phyloP scores from a whole-genome alignment of 2,888 invertebrate species.

The Biston betularia region DNA sequence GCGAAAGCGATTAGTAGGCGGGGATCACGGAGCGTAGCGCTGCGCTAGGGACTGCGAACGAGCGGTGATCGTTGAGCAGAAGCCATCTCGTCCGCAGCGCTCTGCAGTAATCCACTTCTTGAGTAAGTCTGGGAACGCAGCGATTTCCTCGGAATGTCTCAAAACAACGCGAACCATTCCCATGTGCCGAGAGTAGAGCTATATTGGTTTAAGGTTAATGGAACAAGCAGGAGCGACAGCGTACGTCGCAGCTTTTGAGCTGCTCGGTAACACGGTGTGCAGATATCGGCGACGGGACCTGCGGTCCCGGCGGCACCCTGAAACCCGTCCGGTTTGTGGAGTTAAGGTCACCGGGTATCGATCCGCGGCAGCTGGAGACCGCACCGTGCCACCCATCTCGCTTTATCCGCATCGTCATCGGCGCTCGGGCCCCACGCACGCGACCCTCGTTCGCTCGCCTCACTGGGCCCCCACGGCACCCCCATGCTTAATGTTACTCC shows the following conservation, averaged over 20 bases:
- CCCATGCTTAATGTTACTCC: slow-evolving; percentile 35
- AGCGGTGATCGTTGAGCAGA: not conserved
- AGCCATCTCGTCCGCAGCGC: not conserved
- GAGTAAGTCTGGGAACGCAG: not conserved
- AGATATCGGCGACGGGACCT: not conserved
- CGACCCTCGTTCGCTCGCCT: slow-evolving; percentile 14
- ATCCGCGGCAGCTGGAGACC: slow-evolving; percentile 75
- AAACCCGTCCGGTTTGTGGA: slow-evolving; percentile 59
- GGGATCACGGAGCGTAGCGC: no score
- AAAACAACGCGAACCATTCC: slow-evolving; percentile 7
- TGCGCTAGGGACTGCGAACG: not conserved
- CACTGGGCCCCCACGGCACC: not conserved
- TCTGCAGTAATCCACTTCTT: not conserved
- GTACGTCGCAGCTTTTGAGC: not conserved
- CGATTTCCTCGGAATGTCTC: slow-evolving; percentile 12
- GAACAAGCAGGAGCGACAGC: not conserved
- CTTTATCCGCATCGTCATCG: slow-evolving; percentile 51
- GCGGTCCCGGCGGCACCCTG: slow-evolving; percentile 36
- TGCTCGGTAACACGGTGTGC: not conserved
- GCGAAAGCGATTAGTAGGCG: not conserved
- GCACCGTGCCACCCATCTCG: slow-evolving; percentile 59
- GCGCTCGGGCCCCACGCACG: slow-evolving; percentile 39
- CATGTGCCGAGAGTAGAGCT: slow-evolving; percentile 11
- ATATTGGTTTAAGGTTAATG: slow-evolving; percentile 11
- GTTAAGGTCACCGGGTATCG: slow-evolving; percentile 77